Conservation (phyloP, 2,797 vertebrate species). For the Rhabdomys pumilio region DNA sequence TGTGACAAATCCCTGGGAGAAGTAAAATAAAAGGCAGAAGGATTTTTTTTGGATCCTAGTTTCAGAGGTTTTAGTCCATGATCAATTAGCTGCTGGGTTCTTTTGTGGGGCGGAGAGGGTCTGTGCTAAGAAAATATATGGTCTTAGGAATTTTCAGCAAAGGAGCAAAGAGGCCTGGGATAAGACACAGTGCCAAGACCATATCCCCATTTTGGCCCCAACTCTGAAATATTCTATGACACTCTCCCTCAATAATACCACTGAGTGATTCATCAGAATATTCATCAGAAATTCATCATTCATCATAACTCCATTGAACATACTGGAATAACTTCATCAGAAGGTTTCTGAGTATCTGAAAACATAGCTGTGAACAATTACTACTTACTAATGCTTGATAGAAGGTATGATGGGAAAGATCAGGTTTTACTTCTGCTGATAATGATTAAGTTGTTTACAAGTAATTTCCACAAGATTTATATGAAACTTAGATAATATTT, state of each 20-base stretch:
- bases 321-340: constrained; percentile 52
- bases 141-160: not conserved
- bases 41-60: not conserved
- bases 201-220: not conserved
- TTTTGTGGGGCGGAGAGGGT: not conserved
- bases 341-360: constrained; percentile 1
- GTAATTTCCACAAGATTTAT: constrained; percentile 41
- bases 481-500: constrained; percentile 50
- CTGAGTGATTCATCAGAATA: not conserved
- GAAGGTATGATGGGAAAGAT: constrained; percentile 6
- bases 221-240: not conserved
- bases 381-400: constrained; percentile 11
- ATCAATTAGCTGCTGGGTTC: not conserved
- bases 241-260: not conserved
- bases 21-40: not conserved
- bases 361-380: constrained; percentile 37
- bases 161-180: not conserved
- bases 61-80: not conserved
- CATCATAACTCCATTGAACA: not conserved
- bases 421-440: constrained; percentile 32
- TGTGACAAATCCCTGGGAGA: not conserved
- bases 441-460: not conserved
- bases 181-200: not conserved
- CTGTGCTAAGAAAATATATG: not conserved
- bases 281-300: too few species aligned